These are phyloP conservation scores for Amphimallon solstitiale DNA, from an alignment of 2,888 invertebrate species.

Conservation along the genomic window DNA sequence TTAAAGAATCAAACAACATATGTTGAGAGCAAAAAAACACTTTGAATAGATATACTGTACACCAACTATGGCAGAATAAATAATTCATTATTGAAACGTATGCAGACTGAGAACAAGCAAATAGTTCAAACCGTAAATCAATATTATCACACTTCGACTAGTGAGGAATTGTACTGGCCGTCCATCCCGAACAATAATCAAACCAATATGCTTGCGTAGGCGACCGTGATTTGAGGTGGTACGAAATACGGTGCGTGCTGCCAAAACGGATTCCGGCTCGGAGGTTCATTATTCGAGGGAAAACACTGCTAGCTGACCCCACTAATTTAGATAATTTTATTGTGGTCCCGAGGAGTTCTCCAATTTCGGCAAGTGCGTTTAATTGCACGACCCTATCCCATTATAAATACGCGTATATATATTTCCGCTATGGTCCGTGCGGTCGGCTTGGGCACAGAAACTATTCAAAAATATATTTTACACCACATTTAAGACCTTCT, in stretches of 20 bases:
- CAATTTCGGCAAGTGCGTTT: conserved; percentile 19
- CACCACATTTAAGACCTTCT: too few species aligned
- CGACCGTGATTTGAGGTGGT: conserved; percentile 6
- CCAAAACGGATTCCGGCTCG: background rate
- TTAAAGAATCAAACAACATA: too few species aligned
- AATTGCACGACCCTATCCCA: conserved; percentile 7
- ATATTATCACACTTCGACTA: too few species aligned
- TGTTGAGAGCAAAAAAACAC: too few species aligned
- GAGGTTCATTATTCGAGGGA: conserved; percentile 17
- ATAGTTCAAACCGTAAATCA: too few species aligned
- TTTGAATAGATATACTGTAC: too few species aligned
- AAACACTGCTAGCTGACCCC: conserved; percentile 9
- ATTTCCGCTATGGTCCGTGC: background rate
- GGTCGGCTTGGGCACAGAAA: too few species aligned
- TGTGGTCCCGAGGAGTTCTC: conserved; percentile 11
- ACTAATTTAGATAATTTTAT: conserved; percentile 29
- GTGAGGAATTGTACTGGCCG: too few species aligned
- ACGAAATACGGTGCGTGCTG: background rate
- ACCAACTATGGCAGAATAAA: too few species aligned
- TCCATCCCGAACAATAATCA: background rate
- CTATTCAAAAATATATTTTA: too few species aligned
- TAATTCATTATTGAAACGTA: too few species aligned
- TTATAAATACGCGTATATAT: conserved; percentile 1
- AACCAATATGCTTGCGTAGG: background rate
- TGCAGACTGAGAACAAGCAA: too few species aligned